These are phyloP conservation scores for Lamprotornis superbus DNA, from an alignment of 2,113 vertebrate genomes.

Conservation along the genomic window DNA sequence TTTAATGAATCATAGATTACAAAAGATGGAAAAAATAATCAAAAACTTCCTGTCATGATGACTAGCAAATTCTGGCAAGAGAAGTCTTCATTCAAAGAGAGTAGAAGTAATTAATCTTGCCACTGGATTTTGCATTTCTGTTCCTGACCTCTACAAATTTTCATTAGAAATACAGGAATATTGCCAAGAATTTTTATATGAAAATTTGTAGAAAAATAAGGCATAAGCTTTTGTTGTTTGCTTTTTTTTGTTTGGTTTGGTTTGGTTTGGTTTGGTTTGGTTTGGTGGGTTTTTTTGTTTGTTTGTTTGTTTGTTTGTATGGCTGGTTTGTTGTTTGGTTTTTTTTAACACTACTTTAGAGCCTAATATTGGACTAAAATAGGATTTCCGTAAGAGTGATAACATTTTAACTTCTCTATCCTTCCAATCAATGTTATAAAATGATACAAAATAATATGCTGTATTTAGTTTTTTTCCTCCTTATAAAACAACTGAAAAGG, in stretches of 20 bases:
- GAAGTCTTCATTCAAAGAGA: neutral
- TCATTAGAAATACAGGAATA: neutral
- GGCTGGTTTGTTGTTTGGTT: neutral
- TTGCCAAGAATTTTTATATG: neutral
- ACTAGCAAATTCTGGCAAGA: neutral
- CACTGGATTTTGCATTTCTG: neutral
- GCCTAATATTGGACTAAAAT: neutral
- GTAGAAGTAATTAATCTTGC: neutral
- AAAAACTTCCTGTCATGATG: neutral
- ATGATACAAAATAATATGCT: accelerated
- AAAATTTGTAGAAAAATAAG: neutral
- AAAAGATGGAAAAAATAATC: neutral
- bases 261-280: too few relatives aligned
- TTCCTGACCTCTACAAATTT: neutral
- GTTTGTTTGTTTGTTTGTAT: too few relatives aligned
- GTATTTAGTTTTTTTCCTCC: neutral
- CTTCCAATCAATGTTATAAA: neutral
- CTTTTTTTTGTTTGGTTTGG: neutral
- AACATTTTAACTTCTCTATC: neutral
- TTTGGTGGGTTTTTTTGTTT: too few relatives aligned
- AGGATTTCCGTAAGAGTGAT: neutral
- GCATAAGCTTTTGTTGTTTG: neutral
- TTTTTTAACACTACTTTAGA: neutral
- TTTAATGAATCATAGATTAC: neutral
- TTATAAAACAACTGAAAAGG: neutral